Conservation (phyloP, 2,888 invertebrate genomes). For the Eumacrocentrus americanus region DNA sequence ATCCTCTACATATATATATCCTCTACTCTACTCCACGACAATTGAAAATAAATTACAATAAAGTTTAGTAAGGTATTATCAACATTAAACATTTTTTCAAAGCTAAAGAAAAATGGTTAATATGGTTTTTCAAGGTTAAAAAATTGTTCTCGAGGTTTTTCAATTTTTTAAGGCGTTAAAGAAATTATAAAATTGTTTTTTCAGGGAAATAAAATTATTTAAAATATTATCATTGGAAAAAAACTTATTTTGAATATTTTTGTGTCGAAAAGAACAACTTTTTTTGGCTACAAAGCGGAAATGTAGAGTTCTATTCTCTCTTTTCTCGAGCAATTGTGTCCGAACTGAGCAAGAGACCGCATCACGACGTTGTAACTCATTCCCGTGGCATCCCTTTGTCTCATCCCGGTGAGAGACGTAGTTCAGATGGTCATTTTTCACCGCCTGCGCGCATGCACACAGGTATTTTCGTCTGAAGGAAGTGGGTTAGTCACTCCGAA, state of each 20-base stretch:
- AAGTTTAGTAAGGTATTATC: neutral
- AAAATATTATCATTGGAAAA: too few species aligned
- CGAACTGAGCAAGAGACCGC: neutral
- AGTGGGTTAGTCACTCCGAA: constrained; percentile 14
- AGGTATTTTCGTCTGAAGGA: neutral
- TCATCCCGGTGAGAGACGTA: constrained; percentile 4
- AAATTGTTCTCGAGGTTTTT: too few species aligned
- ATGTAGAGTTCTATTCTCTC: constrained; percentile 9
- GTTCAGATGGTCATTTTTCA: constrained; percentile 14
- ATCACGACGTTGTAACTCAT: constrained; percentile 17
- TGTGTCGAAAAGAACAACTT: too few species aligned
- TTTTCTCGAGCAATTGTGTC: neutral
- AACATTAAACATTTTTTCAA: too few species aligned
- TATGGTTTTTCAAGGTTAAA: too few species aligned
- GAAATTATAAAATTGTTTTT: too few species aligned
- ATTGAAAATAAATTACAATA: constrained; percentile 8
- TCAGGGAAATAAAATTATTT: too few species aligned
- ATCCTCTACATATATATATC: neutral
- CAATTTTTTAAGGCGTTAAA: too few species aligned
- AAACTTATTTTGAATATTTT: too few species aligned
- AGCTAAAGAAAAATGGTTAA: too few species aligned
- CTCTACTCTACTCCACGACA: neutral
- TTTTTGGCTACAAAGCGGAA: constrained; percentile 7
- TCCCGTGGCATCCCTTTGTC: constrained; percentile 22
- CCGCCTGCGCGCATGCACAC: neutral